Percentiles rank a stretch among this genome's conserved stretches.
Evolutionary conservation across 2,888 invertebrate genomes (phyloP).

Genomic region (Lumbricus terrestris): DNA sequence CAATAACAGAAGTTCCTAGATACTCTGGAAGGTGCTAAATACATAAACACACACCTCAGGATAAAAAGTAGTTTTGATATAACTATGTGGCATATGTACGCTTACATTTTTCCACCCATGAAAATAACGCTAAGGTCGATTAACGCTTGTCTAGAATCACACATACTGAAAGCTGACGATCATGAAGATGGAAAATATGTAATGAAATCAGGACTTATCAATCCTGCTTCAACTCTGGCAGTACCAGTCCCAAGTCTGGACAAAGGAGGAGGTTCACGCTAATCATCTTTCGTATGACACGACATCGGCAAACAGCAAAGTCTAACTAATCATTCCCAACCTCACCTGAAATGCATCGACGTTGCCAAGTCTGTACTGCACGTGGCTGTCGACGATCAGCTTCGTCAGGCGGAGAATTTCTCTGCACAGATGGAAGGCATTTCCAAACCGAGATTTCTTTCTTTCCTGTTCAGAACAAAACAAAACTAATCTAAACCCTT

Average conservation of each 20-base stretch:
- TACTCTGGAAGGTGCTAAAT: too few relatives aligned
- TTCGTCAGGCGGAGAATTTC: conserved; percentile 98
- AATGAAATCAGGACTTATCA: not conserved
- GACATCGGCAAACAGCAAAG: too few relatives aligned
- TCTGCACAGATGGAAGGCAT: conserved; percentile 95
- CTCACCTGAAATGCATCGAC: conserved; percentile 85
- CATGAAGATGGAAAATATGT: not conserved
- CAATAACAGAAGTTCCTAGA: too few relatives aligned
- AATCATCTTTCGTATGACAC: too few relatives aligned
- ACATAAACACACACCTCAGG: too few relatives aligned
- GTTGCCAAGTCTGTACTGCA: conserved; percentile 97
- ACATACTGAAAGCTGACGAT: not conserved
- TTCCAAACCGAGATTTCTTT: conserved; percentile 81
- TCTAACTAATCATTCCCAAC: conserved; percentile 13
- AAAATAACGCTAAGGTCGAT: too few relatives aligned
- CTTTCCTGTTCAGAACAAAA: conserved; percentile 67
- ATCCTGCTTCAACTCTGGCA: too few relatives aligned
- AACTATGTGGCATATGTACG: not conserved
- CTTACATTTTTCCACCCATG: not conserved
- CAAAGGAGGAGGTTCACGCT: too few relatives aligned
- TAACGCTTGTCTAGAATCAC: not conserved
- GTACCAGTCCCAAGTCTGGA: too few relatives aligned
- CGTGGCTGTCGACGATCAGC: conserved; percentile 96
- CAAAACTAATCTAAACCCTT: not conserved
- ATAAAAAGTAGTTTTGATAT: not conserved